Percentiles rank a stretch among this genome's conserved stretches.
Conservation (phyloP, 2,113 vertebrate species). For the Lipotes vexillifer region DNA sequence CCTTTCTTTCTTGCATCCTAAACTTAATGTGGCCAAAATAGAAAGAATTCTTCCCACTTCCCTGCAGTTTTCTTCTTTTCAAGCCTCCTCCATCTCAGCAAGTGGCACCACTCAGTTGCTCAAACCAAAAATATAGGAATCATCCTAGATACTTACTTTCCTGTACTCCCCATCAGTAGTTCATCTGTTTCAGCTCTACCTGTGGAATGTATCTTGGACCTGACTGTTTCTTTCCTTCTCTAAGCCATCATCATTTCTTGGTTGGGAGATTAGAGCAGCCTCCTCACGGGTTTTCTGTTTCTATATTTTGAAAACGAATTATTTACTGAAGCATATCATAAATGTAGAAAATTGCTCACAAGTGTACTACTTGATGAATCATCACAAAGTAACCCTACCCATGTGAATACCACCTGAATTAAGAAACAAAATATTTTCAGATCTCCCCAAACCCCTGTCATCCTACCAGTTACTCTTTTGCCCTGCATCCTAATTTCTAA, state of each 20-base stretch:
- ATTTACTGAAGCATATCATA: background rate
- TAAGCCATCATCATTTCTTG: background rate
- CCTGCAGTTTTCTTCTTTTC: background rate
- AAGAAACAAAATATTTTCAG: background rate
- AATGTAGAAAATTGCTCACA: background rate
- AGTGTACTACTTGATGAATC: background rate
- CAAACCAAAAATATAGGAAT: background rate
- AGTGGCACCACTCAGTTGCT: background rate
- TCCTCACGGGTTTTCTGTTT: background rate
- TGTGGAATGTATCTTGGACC: background rate
- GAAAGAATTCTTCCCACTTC: background rate
- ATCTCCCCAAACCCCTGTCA: background rate
- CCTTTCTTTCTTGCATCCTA: background rate
- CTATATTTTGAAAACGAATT: background rate
- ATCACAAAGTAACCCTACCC: background rate
- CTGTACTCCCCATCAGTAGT: background rate
- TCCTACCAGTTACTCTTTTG: background rate
- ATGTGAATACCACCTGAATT: background rate
- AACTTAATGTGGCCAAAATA: background rate
- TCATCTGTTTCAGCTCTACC: background rate
- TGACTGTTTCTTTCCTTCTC: background rate
- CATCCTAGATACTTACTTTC: background rate
- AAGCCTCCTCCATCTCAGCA: background rate
- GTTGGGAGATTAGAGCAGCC: background rate
- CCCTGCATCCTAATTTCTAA: background rate